Percentiles rank a stretch among this genome's conserved stretches.
phyloP scores from a whole-genome alignment of 2,797 vertebrate species.

The Falco biarmicus region DNA sequence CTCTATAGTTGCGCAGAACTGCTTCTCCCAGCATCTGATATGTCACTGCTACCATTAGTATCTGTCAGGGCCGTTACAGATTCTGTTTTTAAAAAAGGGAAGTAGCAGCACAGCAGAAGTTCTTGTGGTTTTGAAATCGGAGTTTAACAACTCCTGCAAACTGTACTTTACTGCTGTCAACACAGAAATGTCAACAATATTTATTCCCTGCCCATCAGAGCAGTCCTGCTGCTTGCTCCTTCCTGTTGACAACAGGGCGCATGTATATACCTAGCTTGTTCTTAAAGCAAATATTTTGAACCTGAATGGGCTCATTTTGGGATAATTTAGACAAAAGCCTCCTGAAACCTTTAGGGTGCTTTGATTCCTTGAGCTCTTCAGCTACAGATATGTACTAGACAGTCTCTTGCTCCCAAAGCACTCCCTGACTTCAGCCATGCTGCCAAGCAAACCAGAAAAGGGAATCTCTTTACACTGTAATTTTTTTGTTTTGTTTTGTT shows the following conservation, averaged over 20 bases:
- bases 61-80: not conserved
- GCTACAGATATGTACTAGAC: not conserved
- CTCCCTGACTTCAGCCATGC: not conserved
- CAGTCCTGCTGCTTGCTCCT: not conserved
- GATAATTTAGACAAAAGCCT: not conserved
- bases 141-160: not conserved
- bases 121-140: not conserved
- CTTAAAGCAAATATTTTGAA: not conserved
- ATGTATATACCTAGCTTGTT: not conserved
- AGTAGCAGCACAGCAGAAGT: not conserved
- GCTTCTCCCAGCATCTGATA: not conserved
- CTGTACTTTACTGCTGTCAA: not conserved
- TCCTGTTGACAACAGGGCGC: not conserved
- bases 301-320: not conserved
- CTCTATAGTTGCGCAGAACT: not conserved
- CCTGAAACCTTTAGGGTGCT: not conserved
- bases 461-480: not conserved
- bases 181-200: not conserved
- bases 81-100: not conserved
- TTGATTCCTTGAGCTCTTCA: not conserved
- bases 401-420: not conserved
- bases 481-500: too few relatives aligned
- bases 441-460: not conserved
- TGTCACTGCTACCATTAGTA: not conserved
- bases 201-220: not conserved